Evolutionary conservation across 2,113 vertebrate species (phyloP).

Genomic region (Anser brachyrhynchus): DNA sequence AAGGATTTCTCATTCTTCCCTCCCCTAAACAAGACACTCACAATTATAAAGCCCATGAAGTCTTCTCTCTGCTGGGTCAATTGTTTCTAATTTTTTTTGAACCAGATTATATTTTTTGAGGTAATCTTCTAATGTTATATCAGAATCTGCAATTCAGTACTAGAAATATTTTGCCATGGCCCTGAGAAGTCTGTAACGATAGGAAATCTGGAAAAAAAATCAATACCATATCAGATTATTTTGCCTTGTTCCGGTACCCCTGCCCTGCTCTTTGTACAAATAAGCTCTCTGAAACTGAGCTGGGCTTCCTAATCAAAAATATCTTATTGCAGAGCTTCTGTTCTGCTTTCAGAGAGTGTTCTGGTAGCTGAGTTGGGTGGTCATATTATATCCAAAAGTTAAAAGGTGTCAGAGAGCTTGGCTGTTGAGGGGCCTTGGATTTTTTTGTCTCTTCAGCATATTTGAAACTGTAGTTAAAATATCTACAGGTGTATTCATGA

Average conservation of each 20-base stretch:
- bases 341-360: not conserved
- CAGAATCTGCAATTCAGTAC: not conserved
- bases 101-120: not conserved
- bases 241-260: not conserved
- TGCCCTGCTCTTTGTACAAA: not conserved
- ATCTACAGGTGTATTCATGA: not conserved
- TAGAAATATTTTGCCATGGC: not conserved
- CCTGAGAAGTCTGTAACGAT: not conserved
- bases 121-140: not conserved
- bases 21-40: not conserved
- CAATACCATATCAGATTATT: not conserved
- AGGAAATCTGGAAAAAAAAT: not conserved
- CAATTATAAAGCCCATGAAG: not conserved
- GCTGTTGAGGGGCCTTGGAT: not conserved
- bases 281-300: not conserved
- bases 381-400: not conserved
- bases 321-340: not conserved
- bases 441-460: not conserved
- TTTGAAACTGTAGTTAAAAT: conserved; percentile 12
- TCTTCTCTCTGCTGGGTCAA: not conserved
- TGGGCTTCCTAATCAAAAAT: not conserved
- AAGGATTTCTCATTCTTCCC: not conserved
- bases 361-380: not conserved
- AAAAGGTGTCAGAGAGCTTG: not conserved
- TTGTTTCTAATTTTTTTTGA: not conserved